Conservation (phyloP, 2,113 vertebrate genomes). For the Butorides virescens region DNA sequence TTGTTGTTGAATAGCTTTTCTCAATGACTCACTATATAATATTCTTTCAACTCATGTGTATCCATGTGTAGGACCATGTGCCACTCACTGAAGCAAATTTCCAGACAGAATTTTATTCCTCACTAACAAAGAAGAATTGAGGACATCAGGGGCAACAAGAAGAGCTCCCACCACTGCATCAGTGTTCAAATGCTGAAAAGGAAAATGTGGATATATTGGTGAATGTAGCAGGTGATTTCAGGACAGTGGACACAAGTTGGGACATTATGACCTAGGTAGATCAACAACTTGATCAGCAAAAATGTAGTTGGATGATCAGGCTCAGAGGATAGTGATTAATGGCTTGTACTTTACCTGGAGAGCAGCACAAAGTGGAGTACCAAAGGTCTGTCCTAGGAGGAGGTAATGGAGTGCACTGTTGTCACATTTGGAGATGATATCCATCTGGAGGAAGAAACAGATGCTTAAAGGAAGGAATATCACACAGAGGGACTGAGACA, state of each 20-base stretch:
- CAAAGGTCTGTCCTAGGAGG: neutral
- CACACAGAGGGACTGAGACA: neutral
- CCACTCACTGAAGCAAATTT: neutral
- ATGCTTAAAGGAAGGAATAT: neutral
- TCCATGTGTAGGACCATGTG: neutral
- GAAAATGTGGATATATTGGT: accelerated
- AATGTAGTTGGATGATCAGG: neutral
- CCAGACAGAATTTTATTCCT: neutral
- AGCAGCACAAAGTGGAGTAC: neutral
- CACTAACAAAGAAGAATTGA: neutral
- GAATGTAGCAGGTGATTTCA: neutral
- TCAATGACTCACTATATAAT: neutral
- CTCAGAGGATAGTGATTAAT: neutral
- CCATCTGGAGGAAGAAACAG: neutral
- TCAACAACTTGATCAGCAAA: neutral
- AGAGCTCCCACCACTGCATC: neutral
- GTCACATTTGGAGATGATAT: neutral
- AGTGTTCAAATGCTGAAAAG: neutral
- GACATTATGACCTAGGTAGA: neutral
- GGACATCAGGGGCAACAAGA: neutral
- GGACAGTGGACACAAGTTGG: neutral
- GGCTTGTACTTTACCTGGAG: neutral
- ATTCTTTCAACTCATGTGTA: neutral
- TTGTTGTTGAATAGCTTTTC: neutral
- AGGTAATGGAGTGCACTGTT: neutral